Evolutionary conservation across 2,113 vertebrate genomes (phyloP).

Genomic region (Mandrillus leucophaeus): DNA sequence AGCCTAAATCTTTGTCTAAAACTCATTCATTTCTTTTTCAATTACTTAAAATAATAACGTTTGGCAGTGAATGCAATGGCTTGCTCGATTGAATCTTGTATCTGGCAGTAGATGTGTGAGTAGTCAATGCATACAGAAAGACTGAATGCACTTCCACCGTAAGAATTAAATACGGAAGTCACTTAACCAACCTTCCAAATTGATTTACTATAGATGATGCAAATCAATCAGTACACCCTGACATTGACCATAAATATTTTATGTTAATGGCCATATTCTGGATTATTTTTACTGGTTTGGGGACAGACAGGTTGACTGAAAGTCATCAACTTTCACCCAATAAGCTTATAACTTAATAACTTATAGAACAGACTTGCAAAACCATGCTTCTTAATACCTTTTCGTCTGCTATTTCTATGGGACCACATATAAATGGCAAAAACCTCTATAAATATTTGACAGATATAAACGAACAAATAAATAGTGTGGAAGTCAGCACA

Average conservation of each 20-base stretch:
- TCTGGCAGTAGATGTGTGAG: background rate
- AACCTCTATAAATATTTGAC: background rate
- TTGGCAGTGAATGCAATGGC: background rate
- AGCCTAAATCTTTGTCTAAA: background rate
- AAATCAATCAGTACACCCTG: conserved; percentile 18
- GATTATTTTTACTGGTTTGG: background rate
- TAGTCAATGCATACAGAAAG: background rate
- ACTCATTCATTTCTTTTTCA: background rate
- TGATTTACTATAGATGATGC: conserved; percentile 10
- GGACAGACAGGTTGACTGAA: background rate
- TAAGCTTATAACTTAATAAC: background rate
- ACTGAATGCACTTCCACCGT: background rate
- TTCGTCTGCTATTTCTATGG: background rate
- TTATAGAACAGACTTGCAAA: background rate
- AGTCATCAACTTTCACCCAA: background rate
- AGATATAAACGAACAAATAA: background rate
- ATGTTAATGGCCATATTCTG: background rate
- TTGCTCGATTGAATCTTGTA: background rate
- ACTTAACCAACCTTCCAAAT: conserved; percentile 4
- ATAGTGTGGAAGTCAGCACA: background rate
- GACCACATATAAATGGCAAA: background rate
- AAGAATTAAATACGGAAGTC: conserved; percentile 34
- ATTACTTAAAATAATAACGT: background rate
- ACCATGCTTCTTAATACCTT: background rate
- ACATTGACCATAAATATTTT: conserved; percentile 17